phyloP scores from a whole-genome alignment of 2,113 vertebrate genomes.

The Pavo muticus region DNA sequence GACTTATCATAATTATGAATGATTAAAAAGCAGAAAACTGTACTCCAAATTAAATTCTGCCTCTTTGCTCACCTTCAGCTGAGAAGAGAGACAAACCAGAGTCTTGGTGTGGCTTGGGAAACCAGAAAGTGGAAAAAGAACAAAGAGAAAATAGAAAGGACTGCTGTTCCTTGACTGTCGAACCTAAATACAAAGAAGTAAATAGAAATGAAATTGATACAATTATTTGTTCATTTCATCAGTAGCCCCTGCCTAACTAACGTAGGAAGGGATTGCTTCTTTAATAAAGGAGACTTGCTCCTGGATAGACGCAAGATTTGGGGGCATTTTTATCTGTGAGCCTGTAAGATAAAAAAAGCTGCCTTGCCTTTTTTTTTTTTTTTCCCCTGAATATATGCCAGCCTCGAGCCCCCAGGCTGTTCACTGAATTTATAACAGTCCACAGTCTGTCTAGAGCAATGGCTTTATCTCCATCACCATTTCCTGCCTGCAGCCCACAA shows the following conservation, averaged over 20 bases:
- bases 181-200: background rate
- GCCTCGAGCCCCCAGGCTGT: background rate
- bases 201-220: rapidly evolving
- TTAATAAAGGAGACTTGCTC: background rate
- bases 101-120: background rate
- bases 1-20: background rate
- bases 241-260: background rate
- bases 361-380: background rate
- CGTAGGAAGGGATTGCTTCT: background rate
- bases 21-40: background rate
- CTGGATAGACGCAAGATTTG: background rate
- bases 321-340: background rate
- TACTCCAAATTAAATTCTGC: background rate
- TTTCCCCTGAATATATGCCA: background rate
- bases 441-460: rapidly evolving
- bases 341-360: background rate
- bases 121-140: background rate
- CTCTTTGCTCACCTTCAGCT: background rate
- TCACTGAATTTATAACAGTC: background rate
- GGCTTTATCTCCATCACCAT: rapidly evolving
- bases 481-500: background rate
- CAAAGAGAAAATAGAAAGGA: background rate
- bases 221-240: background rate
- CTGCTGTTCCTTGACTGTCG: background rate
- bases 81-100: background rate